Percentiles rank a stretch among this genome's conserved stretches.
Conservation (phyloP, 2,797 vertebrate genomes). For the Emys orbicularis region DNA sequence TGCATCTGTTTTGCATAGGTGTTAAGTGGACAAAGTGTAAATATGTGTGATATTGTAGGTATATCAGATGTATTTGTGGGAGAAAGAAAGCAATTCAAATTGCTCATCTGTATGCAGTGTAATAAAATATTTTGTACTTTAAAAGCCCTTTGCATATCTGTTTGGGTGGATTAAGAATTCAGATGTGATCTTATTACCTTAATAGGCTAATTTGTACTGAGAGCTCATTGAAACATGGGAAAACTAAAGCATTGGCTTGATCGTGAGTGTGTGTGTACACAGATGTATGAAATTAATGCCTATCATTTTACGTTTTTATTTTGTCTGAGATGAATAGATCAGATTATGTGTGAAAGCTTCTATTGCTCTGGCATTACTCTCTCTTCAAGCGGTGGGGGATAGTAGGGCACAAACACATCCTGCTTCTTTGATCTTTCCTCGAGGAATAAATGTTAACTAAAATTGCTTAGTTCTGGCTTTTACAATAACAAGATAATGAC, state of each 20-base stretch:
- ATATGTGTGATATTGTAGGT: slow-evolving; percentile 60
- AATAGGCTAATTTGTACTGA: slow-evolving; percentile 33
- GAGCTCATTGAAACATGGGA: not conserved
- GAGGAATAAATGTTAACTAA: not conserved
- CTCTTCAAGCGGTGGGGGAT: not conserved
- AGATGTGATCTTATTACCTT: not conserved
- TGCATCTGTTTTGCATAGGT: slow-evolving; percentile 48
- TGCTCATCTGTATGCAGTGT: slow-evolving; percentile 44
- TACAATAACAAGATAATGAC: not conserved
- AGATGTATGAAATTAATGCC: slow-evolving; percentile 45
- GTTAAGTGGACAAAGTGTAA: slow-evolving; percentile 54
- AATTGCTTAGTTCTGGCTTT: not conserved
- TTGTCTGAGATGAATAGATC: not conserved
- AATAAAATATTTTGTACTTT: slow-evolving; percentile 69
- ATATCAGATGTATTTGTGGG: not conserved
- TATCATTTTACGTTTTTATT: too few relatives aligned
- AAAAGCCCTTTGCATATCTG: slow-evolving; percentile 53
- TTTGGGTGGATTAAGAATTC: slow-evolving; percentile 27
- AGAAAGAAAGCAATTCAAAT: not conserved
- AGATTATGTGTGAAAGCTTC: slow-evolving; percentile 5
- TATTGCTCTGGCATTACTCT: too few relatives aligned
- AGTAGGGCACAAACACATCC: not conserved
- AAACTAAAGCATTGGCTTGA: slow-evolving; percentile 35
- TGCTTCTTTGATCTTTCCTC: not conserved
- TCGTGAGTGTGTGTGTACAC: not conserved